Evolutionary conservation across 2,113 vertebrate genomes (phyloP).

Genomic region (Butorides virescens): DNA sequence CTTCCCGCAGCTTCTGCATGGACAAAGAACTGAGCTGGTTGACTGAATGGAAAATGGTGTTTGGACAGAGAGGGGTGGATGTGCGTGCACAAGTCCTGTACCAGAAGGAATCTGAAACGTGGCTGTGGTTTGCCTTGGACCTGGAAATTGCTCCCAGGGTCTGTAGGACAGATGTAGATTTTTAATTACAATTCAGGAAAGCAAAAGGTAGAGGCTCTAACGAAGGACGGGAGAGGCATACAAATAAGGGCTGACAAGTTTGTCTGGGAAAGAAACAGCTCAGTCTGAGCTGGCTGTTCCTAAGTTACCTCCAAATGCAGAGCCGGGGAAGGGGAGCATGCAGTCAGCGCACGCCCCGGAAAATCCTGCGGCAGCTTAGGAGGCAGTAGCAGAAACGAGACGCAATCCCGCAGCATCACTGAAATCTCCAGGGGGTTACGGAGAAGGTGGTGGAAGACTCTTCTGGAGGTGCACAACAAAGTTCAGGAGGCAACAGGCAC

Average conservation of each 20-base stretch:
- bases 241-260: not conserved
- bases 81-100: not conserved
- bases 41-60: not conserved
- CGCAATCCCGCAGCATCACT: not conserved
- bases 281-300: not conserved
- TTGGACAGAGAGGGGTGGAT: not conserved
- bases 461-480: not conserved
- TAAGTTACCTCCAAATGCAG: not conserved
- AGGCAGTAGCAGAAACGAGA: not conserved
- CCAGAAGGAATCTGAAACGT: not conserved
- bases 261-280: slow-evolving; percentile 1
- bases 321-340: not conserved
- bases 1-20: not conserved
- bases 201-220: not conserved
- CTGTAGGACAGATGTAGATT: not conserved
- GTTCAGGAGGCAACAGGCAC: not conserved
- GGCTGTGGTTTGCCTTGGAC: not conserved
- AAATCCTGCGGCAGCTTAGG: not conserved
- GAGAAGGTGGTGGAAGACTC: not conserved
- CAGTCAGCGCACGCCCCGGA: not conserved
- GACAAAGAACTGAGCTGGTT: not conserved
- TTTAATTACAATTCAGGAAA: not conserved
- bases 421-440: not conserved
- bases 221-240: not conserved
- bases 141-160: not conserved